phyloP scores from a whole-genome alignment of 2,797 vertebrate species.

The Todus mexicanus region DNA sequence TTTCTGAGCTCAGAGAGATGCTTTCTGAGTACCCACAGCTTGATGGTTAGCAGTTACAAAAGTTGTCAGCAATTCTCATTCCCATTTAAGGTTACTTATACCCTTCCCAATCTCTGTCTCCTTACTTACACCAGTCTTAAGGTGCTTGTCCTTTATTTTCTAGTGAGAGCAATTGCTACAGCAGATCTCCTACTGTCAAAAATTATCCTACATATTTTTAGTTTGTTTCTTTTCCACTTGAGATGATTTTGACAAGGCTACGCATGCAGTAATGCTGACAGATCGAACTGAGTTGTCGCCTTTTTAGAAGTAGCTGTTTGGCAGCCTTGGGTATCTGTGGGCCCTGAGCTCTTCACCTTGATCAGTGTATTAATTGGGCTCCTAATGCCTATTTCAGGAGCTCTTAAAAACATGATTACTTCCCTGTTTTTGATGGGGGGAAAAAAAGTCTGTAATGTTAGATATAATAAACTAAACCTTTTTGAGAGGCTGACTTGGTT shows the following conservation, averaged over 20 bases:
- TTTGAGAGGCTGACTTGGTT: not conserved
- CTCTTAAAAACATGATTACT: not conserved
- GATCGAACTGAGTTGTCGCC: fast-evolving
- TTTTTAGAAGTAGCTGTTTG: not conserved
- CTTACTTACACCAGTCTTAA: not conserved
- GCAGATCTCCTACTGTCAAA: not conserved
- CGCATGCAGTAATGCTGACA: fast-evolving
- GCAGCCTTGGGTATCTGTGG: not conserved
- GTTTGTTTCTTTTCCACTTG: not conserved
- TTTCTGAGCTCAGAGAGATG: not conserved
- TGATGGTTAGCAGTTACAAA: not conserved
- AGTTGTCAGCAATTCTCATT: not conserved
- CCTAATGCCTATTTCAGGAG: not conserved
- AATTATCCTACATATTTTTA: not conserved
- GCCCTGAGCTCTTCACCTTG: not conserved
- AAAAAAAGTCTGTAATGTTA: not conserved
- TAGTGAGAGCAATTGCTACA: not conserved
- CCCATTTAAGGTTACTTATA: not conserved
- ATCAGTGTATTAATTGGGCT: not conserved
- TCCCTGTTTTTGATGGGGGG: not conserved
- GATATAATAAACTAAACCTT: not conserved
- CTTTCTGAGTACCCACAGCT: not conserved
- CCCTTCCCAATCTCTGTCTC: not conserved
- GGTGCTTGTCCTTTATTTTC: not conserved
- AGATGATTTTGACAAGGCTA: not conserved